phyloP scores from a whole-genome alignment of 2,797 vertebrate species.

The Acipenser ruthenus region DNA sequence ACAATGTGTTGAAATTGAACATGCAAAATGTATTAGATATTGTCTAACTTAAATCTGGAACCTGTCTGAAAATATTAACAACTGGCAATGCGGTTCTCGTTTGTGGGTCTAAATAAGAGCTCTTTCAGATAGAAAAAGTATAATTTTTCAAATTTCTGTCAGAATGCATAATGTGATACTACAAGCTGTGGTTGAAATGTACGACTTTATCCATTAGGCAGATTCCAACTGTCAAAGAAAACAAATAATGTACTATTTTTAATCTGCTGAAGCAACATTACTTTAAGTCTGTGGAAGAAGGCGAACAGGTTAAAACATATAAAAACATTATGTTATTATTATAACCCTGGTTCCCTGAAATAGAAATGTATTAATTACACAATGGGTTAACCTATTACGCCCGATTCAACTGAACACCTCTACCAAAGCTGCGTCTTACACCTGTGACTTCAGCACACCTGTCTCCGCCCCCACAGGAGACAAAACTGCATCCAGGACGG shows the following conservation, averaged over 20 bases:
- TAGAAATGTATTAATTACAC: no score
- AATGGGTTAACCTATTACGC: no score
- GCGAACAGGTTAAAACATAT: no score
- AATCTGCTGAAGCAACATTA: not conserved
- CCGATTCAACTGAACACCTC: no score
- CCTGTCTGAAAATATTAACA: not conserved
- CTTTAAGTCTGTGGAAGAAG: not conserved
- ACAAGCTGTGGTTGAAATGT: not conserved
- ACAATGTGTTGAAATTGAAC: not conserved
- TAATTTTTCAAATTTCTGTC: conserved; percentile 7
- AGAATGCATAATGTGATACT: not conserved
- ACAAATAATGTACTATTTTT: not conserved
- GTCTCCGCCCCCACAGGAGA: no score
- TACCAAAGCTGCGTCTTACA: no score
- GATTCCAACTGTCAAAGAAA: conserved; percentile 3
- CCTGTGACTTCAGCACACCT: no score
- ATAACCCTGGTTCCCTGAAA: no score
- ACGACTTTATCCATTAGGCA: conserved; percentile 5
- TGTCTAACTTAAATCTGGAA: not conserved
- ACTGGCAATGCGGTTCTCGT: not conserved
- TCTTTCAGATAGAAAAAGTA: not conserved
- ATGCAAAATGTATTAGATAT: not conserved
- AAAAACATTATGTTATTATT: no score
- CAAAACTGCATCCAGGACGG: no score
- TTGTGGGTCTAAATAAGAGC: not conserved